Base-by-base conservation (phyloP, 2,888 invertebrate genomes). In the Apodemia duryi region DNA sequence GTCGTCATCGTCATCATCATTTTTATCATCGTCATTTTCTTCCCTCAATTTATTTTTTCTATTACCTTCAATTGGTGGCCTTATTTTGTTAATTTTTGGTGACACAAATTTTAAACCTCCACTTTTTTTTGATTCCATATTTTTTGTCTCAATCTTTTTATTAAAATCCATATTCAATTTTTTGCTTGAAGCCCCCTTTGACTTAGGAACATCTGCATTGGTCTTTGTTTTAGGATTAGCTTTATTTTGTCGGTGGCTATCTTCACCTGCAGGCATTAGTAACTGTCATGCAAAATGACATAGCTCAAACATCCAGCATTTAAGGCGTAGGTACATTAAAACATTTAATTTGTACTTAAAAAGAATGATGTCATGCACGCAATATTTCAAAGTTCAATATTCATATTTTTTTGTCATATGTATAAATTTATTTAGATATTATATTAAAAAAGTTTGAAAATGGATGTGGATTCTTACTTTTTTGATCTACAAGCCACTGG, bases 401-500 rank as follows among this genome's bases (percentile, higher is more conserved):
- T 77, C 67, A 75, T 75, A 72, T 72, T 75, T 73, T 21, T 46
- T 74, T 70, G 74, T 74, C 77, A 72, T 57, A 32, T 46, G 5
- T 57, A 13, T 57, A 75, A 77, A 73, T 67, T 77, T 79, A 78
- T 75, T 72, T 70, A 73, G 70, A 75, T 68, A 74, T 73, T 75
- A 79, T 76, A 78, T 74, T 75, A 78, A 77, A 79, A 76, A 10
- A 72, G 64, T 79, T 80, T 83, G 81, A 80, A 86, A 86, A 91
- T 90, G 91, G 93, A 91, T 91, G 92, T 93, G 93, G 93, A 92
- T 94, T 94, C 97, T 97, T 97, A 97, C 97, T 97, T 96, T 97
- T 97, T 94, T 97, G 97, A 94, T 96, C 95, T 93, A 97, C 94
- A 93, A 98, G 96, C 97, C 97, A 98, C 94, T 96, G 96, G 94